A percentile compares a stretch with the other conserved stretches of the same genome.
These are phyloP conservation scores for Parnassius glacialis DNA, from an alignment of 2,888 invertebrate genomes.

Conservation along the genomic window DNA sequence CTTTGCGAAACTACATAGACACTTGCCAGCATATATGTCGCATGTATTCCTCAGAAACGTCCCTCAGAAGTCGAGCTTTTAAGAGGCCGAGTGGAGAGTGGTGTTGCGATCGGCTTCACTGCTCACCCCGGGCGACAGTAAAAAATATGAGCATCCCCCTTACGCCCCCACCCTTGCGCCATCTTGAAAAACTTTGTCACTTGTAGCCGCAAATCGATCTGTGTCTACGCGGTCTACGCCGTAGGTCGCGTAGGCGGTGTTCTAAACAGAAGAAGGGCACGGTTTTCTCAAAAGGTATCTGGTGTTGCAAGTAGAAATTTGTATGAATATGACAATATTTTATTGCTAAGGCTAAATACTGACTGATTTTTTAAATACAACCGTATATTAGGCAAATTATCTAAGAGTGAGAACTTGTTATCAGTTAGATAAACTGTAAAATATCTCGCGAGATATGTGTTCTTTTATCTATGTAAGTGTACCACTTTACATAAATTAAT, in stretches of 20 bases:
- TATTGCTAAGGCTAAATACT: too few relatives aligned
- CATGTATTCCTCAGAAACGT: conserved; percentile 62
- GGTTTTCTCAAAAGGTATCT: neutral
- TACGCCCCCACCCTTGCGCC: conserved; percentile 56
- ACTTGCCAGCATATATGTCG: conserved; percentile 59
- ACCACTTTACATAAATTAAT: too few relatives aligned
- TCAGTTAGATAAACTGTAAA: too few relatives aligned
- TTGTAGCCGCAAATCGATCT: conserved; percentile 78
- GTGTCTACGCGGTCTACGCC: conserved; percentile 64
- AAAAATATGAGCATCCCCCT: conserved; percentile 79
- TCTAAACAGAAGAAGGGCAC: conserved; percentile 4
- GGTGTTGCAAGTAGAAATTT: too few relatives aligned
- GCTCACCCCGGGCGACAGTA: conserved; percentile 80
- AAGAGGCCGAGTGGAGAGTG: conserved; percentile 78
- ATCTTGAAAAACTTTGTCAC: conserved; percentile 80
- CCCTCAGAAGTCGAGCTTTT: conserved; percentile 70
- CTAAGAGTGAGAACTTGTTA: too few relatives aligned
- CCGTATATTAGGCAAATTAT: too few relatives aligned
- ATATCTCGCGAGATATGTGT: too few relatives aligned
- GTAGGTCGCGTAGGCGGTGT: conserved; percentile 47
- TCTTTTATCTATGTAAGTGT: too few relatives aligned
- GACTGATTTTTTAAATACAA: too few relatives aligned
- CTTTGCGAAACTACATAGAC: conserved; percentile 53
- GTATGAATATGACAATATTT: too few relatives aligned
- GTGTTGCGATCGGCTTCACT: conserved; percentile 78